These are phyloP conservation scores for Pygocentrus nattereri DNA, from an alignment of 2,797 vertebrate species.

Conservation along the genomic window DNA sequence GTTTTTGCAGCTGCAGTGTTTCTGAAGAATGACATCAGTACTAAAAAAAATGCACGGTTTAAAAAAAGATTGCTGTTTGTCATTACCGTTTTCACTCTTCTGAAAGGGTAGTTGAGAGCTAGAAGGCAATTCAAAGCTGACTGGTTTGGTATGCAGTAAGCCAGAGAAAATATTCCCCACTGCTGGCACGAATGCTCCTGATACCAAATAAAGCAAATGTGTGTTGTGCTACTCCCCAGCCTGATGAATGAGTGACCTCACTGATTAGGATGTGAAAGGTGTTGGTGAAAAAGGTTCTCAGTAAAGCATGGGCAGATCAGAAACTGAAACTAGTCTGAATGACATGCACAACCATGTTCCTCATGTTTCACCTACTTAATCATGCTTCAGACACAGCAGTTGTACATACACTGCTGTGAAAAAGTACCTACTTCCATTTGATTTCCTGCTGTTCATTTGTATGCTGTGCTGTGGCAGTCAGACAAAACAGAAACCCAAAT, in stretches of 20 bases:
- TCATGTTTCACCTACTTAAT: conserved; percentile 10
- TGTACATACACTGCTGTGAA: neutral
- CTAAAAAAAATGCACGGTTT: conserved; percentile 19
- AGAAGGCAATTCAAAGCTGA: conserved; percentile 20
- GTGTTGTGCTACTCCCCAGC: neutral
- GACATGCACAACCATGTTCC: neutral
- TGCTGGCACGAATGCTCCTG: conserved; percentile 20
- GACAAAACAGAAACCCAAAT: neutral
- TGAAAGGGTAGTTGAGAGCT: conserved; percentile 15
- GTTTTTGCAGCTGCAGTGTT: conserved; percentile 35
- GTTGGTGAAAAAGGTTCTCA: neutral
- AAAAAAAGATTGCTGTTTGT: conserved; percentile 36
- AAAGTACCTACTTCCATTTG: neutral
- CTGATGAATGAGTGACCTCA: neutral
- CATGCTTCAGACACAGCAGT: neutral
- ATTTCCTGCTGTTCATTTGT: neutral
- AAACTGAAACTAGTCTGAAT: neutral
- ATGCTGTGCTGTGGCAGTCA: neutral
- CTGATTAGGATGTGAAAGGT: neutral
- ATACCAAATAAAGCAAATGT: conserved; percentile 15
- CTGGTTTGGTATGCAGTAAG: conserved; percentile 24
- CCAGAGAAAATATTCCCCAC: conserved; percentile 35
- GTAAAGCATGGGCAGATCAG: neutral
- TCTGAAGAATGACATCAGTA: conserved; percentile 20
- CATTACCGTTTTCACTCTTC: conserved; percentile 32